Evolutionary conservation across 2,113 vertebrate species (phyloP).

Genomic region (Dipodomys spectabilis): DNA sequence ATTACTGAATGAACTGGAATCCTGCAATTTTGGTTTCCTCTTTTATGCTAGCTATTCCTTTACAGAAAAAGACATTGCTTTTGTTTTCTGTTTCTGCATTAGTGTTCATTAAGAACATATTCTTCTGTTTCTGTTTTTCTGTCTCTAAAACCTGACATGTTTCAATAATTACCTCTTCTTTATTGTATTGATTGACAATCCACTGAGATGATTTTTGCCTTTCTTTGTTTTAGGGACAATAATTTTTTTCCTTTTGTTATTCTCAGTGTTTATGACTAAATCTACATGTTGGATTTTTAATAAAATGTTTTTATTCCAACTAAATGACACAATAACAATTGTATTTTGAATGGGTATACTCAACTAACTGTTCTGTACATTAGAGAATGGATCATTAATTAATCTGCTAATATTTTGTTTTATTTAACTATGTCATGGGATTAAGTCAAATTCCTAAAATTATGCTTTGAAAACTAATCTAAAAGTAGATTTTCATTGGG

Average conservation of each 20-base stretch:
- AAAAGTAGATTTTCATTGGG: not conserved
- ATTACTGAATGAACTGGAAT: not conserved
- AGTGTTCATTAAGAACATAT: conserved; percentile 4
- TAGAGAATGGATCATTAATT: not conserved
- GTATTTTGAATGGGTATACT: not conserved
- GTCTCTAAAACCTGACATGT: not conserved
- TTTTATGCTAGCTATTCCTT: not conserved
- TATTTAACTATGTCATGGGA: not conserved
- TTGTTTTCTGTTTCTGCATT: not conserved
- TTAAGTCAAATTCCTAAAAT: not conserved
- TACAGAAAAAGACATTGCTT: conserved; percentile 15
- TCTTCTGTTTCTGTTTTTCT: conserved; percentile 21
- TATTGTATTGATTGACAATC: not conserved
- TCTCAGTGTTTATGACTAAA: not conserved
- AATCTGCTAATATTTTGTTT: not conserved
- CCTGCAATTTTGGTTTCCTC: not conserved
- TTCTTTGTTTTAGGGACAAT: not conserved
- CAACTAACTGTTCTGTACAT: not conserved
- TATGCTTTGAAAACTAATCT: not conserved
- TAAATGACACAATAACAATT: not conserved
- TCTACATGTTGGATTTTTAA: not conserved
- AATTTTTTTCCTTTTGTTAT: conserved; percentile 9
- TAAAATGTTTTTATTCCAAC: not conserved
- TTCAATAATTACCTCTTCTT: not conserved
- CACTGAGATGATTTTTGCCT: not conserved